These are phyloP conservation scores for Heteropelma amictum DNA, from an alignment of 2,888 invertebrate genomes.

Conservation along the genomic window DNA sequence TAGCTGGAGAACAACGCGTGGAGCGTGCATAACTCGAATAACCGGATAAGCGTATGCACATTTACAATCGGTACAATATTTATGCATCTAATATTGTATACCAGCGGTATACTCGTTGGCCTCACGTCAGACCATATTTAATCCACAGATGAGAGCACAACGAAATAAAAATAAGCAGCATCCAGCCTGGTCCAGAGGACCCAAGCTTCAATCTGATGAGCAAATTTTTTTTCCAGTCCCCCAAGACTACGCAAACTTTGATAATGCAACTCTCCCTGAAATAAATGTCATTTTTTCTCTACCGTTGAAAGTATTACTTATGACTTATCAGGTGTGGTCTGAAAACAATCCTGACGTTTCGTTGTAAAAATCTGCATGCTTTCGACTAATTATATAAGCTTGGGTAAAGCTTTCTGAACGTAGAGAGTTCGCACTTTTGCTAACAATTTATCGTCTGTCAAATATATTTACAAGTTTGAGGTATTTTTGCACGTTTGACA, in stretches of 20 bases:
- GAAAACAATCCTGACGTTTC: neutral
- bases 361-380: neutral
- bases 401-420: neutral
- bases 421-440: neutral
- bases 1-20: constrained; percentile 29
- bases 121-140: neutral
- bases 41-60: constrained; percentile 46
- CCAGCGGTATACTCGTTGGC: neutral
- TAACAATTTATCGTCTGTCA: neutral
- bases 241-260: too few species aligned
- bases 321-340: too few species aligned
- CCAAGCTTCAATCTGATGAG: neutral
- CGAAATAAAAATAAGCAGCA: neutral
- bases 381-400: neutral
- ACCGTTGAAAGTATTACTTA: too few species aligned
- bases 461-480: neutral
- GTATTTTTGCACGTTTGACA: neutral
- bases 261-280: too few species aligned
- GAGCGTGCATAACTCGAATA: constrained; percentile 45
- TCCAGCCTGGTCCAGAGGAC: neutral
- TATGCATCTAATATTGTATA: neutral
- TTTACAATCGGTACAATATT: constrained; percentile 24
- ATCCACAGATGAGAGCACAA: neutral
- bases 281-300: too few species aligned
- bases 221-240: too few species aligned